Percentiles rank a stretch among this genome's conserved stretches.
These are phyloP conservation scores for Acrossocheilus wenchowensis DNA, from an alignment of 2,797 vertebrate species.

Conservation along the genomic window DNA sequence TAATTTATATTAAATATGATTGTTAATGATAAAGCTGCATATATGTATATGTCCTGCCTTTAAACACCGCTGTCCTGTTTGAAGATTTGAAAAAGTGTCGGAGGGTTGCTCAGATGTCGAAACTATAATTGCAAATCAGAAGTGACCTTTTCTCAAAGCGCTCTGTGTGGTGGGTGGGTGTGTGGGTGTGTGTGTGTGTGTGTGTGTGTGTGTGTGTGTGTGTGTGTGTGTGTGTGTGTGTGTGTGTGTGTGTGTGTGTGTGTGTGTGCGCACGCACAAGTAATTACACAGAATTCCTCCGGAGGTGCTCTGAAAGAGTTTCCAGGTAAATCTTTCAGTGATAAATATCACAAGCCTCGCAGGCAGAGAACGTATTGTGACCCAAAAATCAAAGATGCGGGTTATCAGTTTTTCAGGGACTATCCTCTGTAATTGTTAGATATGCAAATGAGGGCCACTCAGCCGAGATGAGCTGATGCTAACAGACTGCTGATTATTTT, in stretches of 20 bases:
- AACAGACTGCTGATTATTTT: conserved; percentile 28
- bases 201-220: background rate
- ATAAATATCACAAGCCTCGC: conserved; percentile 44
- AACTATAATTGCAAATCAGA: conserved; percentile 49
- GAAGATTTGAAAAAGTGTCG: conserved; percentile 23
- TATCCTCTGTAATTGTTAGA: conserved; percentile 34
- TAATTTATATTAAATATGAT: background rate
- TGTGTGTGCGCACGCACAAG: background rate
- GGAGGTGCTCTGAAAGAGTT: conserved; percentile 34
- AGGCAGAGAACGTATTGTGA: conserved; percentile 30
- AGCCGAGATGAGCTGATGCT: conserved; percentile 32
- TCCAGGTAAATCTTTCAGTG: conserved; percentile 42
- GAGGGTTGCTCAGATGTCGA: conserved; percentile 25
- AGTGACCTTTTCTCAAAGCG: conserved; percentile 48
- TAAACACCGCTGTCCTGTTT: conserved; percentile 11
- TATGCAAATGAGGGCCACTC: conserved; percentile 47
- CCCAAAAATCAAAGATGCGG: conserved; percentile 27
- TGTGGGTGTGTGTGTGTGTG: background rate
- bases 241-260: background rate
- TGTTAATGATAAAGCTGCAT: background rate
- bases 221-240: background rate
- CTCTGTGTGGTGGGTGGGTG: background rate
- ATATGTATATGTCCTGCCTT: background rate
- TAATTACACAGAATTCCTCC: conserved; percentile 36
- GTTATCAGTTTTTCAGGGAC: conserved; percentile 36